Conservation (phyloP, 2,888 invertebrate genomes). For the Eueremaeus valkanovi region DNA sequence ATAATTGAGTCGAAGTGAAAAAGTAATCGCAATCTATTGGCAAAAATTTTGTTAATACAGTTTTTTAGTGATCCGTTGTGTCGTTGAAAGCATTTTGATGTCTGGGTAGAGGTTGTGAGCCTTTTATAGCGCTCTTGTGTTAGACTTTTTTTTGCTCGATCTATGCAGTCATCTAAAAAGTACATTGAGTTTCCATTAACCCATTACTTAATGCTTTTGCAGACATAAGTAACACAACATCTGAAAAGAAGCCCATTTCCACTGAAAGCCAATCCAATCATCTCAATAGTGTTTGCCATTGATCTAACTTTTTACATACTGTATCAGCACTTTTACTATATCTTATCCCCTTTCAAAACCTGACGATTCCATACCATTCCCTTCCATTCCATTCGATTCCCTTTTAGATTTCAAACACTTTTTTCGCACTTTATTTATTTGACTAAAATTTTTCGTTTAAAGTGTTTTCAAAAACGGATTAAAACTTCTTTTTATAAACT, state of each 20-base stretch:
- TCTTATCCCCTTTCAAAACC: background rate
- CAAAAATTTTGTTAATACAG: constrained; percentile 19
- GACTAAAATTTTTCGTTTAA: background rate
- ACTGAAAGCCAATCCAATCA: constrained; percentile 22
- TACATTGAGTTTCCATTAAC: constrained; percentile 34
- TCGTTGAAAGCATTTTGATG: constrained; percentile 34
- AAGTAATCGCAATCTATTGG: constrained; percentile 18
- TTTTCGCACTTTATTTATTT: background rate
- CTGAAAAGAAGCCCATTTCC: constrained; percentile 19
- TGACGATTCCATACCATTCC: no score
- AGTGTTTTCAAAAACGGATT: no score
- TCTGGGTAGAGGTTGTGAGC: background rate
- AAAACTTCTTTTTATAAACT: no score
- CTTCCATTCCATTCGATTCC: background rate
- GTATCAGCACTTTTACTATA: constrained; percentile 29
- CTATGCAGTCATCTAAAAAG: constrained; percentile 34
- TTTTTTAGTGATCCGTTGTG: constrained; percentile 27
- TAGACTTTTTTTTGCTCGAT: constrained; percentile 27
- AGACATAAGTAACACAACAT: background rate
- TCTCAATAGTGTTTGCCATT: background rate
- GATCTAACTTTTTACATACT: background rate
- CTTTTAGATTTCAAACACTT: no score
- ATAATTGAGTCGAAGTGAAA: constrained; percentile 16
- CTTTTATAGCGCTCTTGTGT: background rate
- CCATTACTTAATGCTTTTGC: constrained; percentile 32